Base-by-base conservation (phyloP, 2,113 vertebrate genomes). In the Eretmochelys imbricata region DNA sequence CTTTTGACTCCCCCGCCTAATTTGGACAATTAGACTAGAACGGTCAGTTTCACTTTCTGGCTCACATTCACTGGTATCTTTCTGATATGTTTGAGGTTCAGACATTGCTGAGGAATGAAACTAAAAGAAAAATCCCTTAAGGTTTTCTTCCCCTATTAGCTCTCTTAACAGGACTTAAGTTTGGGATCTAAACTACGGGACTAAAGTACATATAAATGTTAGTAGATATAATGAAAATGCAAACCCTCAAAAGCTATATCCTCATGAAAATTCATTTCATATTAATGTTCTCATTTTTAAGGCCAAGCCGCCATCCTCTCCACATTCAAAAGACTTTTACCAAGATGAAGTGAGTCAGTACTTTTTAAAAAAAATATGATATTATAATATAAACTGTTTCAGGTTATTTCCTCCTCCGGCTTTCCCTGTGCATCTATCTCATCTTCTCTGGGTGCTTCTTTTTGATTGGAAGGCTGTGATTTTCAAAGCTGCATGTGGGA, bases 91-190 rank as follows among this genome's bases (percentile, higher is more conserved):
- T 22, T 75, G 19, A 79, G 54, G 62, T 82, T 88, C 82, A 92
- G 89, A 50, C 92, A 93, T 90, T 94, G 49, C 59, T 91, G 48
- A 91, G 85, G 84, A 81, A 42, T 95, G n/a, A 79, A 90, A 93
- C 49, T 62, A 89, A 89, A 87, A 86, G 20, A 97, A 95, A 46
- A 95, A 95, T 88, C 87, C 14, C 46, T 78, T 25, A 46, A 2
- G 0, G 62, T 90, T 85, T 78, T 57, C 19, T 59, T 84, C 54
- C 24, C 85, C 24, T 53, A 0, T 3, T 19, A 90, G 12, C 57
- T 80, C 31, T 86, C 89, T 35, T 87, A 22, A 46, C 13, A 85
- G 49, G 85, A 87, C 5, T 35, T 88, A 84, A 14, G 51, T 54
- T 13, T 81, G 57, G 46, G 20, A 59, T 55, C 13, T 87, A 59